Base-by-base conservation (phyloP, 2,888 invertebrate species). In the Trachelus tabidus region DNA sequence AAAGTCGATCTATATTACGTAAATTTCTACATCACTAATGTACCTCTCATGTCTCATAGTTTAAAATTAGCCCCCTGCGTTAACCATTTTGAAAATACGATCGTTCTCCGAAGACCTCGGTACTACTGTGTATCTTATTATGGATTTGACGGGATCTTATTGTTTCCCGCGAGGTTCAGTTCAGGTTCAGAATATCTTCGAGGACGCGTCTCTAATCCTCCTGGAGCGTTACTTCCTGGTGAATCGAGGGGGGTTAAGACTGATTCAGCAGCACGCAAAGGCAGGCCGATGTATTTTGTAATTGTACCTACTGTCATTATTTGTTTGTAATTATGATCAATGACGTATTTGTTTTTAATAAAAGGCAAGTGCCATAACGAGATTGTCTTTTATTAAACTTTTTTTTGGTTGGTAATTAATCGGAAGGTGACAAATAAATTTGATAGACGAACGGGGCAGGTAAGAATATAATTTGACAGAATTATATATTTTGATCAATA, bases 261-360 rank as follows among this genome's bases (percentile, higher is more conserved):
- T 89, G 89, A 90, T 84, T 85, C 84, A 86, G 84, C 82, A 80
- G 83, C 86, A 84, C 82, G 83, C 87, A 85, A 85, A 85, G 83
- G 84, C 84, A 84, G 86, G 85, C 83, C 87, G 83, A 87, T 84
- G 86, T 88, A 88, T 88, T 88, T 88, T 88, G 83, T 87, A 87
- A 88, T 87, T 88, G 87, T 84, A 83, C 77, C 80, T 78, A 86
- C 85, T 83, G 83, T 84, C 83, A 83, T 83, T 86, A 88, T 87
- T 40, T 89, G 87, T 89, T 89, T 88, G 85, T 89, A 89, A 88
- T 88, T 86, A 86, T 81, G 84, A 87, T 84, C 81, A 87, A 84
- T 89, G 86, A 87, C 82, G 85, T 87, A 86, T 90, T 90, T 89
- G 88, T 90, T 90, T 88, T 87, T 87, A 89, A 89, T 89, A 89